Percentiles rank a stretch among this genome's conserved stretches.
phyloP scores from a whole-genome alignment of 2,113 vertebrate species.

The Myocastor coypus region DNA sequence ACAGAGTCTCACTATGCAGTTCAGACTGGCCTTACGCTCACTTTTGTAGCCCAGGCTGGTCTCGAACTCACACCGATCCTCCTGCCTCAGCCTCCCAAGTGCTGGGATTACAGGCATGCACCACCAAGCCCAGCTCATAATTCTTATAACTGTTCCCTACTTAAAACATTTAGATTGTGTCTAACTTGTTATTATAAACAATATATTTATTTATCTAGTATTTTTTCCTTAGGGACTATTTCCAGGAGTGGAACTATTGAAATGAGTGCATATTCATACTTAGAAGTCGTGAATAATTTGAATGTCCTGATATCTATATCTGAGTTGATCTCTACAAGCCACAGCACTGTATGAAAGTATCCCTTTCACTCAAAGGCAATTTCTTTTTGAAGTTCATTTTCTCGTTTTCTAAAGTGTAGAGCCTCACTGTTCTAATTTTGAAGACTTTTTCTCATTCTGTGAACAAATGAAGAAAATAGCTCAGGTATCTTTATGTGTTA shows the following conservation, averaged over 20 bases:
- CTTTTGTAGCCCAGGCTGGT: too few species aligned
- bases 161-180: conserved; percentile 20
- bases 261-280: not conserved
- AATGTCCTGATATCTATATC: not conserved
- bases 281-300: conserved; percentile 41
- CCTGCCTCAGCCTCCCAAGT: too few species aligned
- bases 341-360: not conserved
- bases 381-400: conserved; percentile 37
- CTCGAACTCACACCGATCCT: too few species aligned
- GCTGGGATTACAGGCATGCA: too few species aligned
- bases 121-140: too few species aligned
- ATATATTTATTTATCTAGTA: not conserved
- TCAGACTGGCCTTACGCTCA: too few species aligned
- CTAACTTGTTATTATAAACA: not conserved
- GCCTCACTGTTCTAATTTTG: not conserved
- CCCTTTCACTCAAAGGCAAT: not conserved
- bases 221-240: not conserved
- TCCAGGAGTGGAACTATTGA: not conserved
- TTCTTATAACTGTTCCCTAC: not conserved
- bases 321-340: not conserved
- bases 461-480: conserved; percentile 41
- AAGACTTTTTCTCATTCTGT: not conserved
- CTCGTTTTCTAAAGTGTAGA: conserved; percentile 24
- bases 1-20: too few species aligned
- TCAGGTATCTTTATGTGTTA: not conserved